phyloP scores from a whole-genome alignment of 2,797 vertebrate species.

The Microcaecilia unicolor region DNA sequence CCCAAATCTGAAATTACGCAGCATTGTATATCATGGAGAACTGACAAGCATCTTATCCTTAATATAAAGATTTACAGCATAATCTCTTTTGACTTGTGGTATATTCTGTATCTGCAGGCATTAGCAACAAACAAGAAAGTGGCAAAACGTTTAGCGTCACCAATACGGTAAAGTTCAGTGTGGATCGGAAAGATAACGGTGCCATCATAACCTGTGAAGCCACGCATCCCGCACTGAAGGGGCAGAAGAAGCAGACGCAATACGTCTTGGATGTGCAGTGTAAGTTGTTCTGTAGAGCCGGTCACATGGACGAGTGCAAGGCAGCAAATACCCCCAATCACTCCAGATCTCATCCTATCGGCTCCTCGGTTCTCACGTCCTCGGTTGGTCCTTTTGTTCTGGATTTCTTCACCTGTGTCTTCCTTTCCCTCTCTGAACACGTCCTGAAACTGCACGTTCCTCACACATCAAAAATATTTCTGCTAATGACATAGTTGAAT shows the following conservation, averaged over 20 bases:
- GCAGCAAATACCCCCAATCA: no score
- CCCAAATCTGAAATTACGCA: no score
- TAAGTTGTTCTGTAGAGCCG: constrained; percentile 48
- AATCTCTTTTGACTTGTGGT: no score
- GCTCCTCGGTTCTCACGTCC: no score
- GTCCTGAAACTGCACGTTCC: no score
- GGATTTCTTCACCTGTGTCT: not conserved
- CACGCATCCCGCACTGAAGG: constrained; percentile 60
- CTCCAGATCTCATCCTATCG: no score
- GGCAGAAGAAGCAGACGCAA: constrained; percentile 73
- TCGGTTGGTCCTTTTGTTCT: not conserved
- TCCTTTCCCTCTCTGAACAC: not conserved
- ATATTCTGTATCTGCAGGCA: constrained; percentile 48
- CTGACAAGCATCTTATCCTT: no score
- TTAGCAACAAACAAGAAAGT: constrained; percentile 73
- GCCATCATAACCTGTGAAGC: constrained; percentile 77
- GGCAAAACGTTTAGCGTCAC: constrained; percentile 75
- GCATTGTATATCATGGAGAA: no score
- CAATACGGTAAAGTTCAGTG: constrained; percentile 67
- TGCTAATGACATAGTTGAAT: no score
- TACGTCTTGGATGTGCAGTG: constrained; percentile 83
- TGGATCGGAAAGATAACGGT: constrained; percentile 78
- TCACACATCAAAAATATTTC: no score
- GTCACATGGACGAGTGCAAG: no score
- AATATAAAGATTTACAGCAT: no score